phyloP scores from a whole-genome alignment of 2,113 vertebrate genomes.

The Origma solitaria region DNA sequence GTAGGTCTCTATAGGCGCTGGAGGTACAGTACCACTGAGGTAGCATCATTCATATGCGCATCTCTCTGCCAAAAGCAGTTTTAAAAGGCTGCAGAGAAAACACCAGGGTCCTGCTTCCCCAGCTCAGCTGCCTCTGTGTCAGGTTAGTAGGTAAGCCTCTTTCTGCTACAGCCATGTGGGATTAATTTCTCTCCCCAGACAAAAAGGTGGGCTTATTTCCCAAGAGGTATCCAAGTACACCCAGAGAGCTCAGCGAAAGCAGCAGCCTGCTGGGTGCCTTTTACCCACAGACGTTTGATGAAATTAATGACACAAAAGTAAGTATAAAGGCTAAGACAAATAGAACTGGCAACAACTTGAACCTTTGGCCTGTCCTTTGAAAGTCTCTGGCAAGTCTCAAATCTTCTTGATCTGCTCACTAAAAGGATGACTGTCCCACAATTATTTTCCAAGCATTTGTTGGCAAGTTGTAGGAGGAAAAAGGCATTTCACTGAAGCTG shows the following conservation, averaged over 20 bases:
- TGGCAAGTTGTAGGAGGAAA: conserved; percentile 52
- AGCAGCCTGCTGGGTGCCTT: conserved; percentile 50
- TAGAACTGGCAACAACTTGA: conserved; percentile 61
- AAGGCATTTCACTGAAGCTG: conserved; percentile 49
- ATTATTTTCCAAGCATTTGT: conserved; percentile 54
- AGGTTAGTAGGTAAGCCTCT: neutral
- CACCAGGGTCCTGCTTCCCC: neutral
- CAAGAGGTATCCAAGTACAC: conserved; percentile 24
- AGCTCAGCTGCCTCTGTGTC: neutral
- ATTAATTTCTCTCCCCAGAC: neutral
- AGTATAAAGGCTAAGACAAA: conserved; percentile 60
- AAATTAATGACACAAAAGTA: conserved; percentile 67
- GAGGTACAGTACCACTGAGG: neutral
- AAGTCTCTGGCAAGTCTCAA: conserved; percentile 56
- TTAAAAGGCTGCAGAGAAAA: neutral
- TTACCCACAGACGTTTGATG: conserved; percentile 37
- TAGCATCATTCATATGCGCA: accelerated
- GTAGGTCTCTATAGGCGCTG: neutral
- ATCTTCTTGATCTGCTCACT: conserved; percentile 61
- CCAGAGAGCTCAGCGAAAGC: conserved; percentile 8
- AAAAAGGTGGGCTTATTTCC: conserved; percentile 50
- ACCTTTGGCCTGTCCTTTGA: conserved; percentile 60
- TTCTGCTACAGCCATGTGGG: neutral
- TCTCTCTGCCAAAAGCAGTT: neutral
- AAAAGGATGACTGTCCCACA: conserved; percentile 45